Base-by-base conservation (phyloP, 37 sponge, comb jelly and placozoan species). In the Geodia barretti region DNA sequence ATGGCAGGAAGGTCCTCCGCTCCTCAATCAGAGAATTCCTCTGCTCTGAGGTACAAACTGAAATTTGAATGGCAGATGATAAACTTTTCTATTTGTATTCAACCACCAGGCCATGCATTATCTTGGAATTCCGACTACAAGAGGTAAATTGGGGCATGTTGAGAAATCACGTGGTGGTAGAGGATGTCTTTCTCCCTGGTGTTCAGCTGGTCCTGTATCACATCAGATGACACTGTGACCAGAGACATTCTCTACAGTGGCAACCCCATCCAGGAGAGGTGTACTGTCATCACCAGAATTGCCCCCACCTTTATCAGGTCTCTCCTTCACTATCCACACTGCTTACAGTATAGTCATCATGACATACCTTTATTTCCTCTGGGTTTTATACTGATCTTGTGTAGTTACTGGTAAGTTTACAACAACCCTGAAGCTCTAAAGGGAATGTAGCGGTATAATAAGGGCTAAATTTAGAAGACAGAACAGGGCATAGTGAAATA, bases 1-100 rank as follows among this genome's bases (percentile, higher is more conserved):
- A 98, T 73, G 99, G 99, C 35, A 84, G 99, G 63, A 95, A 95
- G 42, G 99, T 98, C 39, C 89, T 98, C 58, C 86, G 99, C 4
- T 96, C 96, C 29, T 83, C 85, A 72, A 82, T 98, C 63, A 77
- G 99, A 41, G 99, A 98, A 79, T 98, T 98, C 70, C 92, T 98
- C 1, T 95, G 96, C 63, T 90, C 91, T 39, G 99, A 98, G 85
- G 97, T 93, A n/a, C 26, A 58, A 11, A 11, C n/a, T n/a, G n/a
- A n/a, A n/a, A n/a, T n/a, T n/a, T 58, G 17, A 58, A 58, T 11
- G 19, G 60, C 60, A 58, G 17, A 58, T 20, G 60, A 58, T 19
- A 58, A 58, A 19, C 11, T 11, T 58, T 11, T 58, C 17, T 58
- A 19, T 19, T 58, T 58, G 19, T 19, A 58, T n/a, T n/a, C n/a